Base-by-base conservation (phyloP, 2,797 vertebrate species). In the Orientallactaga sibirica region DNA sequence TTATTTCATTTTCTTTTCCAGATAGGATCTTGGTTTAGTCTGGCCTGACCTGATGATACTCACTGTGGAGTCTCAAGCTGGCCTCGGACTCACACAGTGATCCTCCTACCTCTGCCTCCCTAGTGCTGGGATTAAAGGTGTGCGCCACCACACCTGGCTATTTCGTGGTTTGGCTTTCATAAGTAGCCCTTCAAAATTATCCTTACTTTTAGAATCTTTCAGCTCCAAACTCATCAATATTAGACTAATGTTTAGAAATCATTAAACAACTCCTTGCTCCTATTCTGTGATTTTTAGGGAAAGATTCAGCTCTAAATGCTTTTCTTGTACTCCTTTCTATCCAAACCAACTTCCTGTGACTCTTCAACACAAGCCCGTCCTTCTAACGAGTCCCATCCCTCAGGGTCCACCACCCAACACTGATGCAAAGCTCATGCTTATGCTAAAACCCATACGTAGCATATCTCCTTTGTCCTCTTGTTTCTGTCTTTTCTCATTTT, bases 401-500 rank as follows among this genome's bases (percentile, higher is more conserved):
- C 19, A 22, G 61, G n/a, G 27, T 33, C 27, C 8, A 75, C 3
- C 70, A 61, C 22, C 33, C 22, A 15, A 29, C 27, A 37, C 29
- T 2, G 24, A 58, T 25, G 24, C 58, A 80, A 86, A 67, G 48
- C 33, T n/a, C 67, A 70, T 37, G 41, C 16, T 76, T 70, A 41
- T 76, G n/a, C 7, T 68, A 52, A 68, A 78, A 33, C n/a, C 18
- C 33, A 12, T 67, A 61, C 20, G 81, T 71, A 29, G 48, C 33
- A 27, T 86, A 62, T 11, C 16, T 55, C 55, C 55, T 55, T 91
- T 82, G 77, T 82, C 66, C 41, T 86, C n/a, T 43, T 9, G 11
- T 77, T 82, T 87, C n/a, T 87, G 25, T 75, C 82, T 71, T 55
- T 76, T 87, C 73, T 87, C 61, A 76, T 25, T 52, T 76, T 24